These are phyloP conservation scores for Manis javanica DNA, from an alignment of 2,797 vertebrate genomes.

Conservation along the genomic window DNA sequence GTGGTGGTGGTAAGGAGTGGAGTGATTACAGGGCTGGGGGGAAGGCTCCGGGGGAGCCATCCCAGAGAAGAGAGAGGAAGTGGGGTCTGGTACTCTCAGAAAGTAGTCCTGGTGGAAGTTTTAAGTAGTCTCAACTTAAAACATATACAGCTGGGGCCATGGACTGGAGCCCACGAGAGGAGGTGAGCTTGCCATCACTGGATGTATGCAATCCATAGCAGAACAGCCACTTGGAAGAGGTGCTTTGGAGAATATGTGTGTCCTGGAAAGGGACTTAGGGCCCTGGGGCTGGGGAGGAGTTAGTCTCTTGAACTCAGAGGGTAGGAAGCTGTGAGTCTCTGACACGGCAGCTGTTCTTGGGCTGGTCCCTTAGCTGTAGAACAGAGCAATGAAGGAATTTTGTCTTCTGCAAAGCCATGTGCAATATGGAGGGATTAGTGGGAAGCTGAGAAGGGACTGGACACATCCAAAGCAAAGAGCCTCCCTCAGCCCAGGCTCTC, in stretches of 20 bases:
- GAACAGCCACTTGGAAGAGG: neutral
- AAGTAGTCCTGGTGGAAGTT: neutral
- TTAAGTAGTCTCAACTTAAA: neutral
- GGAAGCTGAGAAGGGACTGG: neutral
- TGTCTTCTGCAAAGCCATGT: neutral
- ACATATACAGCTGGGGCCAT: neutral
- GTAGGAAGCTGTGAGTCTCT: neutral
- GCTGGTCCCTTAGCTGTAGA: neutral
- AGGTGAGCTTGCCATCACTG: neutral
- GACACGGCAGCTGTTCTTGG: neutral
- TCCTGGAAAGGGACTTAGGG: neutral
- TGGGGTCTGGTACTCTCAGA: neutral
- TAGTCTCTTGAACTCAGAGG: neutral
- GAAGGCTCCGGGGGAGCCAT: neutral
- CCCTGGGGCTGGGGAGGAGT: neutral
- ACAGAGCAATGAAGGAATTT: neutral
- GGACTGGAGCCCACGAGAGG: neutral
- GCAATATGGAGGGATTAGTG: neutral
- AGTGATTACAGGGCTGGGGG: neutral
- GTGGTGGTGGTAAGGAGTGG: neutral
- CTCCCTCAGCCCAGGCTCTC: neutral
- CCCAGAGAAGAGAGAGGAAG: neutral
- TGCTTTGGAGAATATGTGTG: neutral
- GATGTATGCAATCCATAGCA: neutral
- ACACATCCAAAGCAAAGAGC: neutral